phyloP scores from a whole-genome alignment of 2,113 vertebrate species.

The Phoenicopterus ruber region DNA sequence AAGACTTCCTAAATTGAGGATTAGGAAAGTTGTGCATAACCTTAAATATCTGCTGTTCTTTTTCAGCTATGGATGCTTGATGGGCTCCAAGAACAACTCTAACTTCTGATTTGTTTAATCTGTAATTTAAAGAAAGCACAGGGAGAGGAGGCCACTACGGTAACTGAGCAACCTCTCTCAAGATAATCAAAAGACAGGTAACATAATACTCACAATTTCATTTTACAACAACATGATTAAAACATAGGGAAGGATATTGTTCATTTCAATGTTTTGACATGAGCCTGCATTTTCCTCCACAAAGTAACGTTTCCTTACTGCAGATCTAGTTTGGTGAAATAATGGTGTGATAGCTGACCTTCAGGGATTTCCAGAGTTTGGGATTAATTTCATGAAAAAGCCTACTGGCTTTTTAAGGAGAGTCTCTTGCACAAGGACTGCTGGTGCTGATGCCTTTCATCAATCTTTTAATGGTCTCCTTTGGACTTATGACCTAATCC shows the following conservation, averaged over 20 bases:
- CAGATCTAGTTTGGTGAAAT: neutral
- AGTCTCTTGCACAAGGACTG: neutral
- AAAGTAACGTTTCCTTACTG: neutral
- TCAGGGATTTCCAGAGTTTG: neutral
- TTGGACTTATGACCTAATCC: neutral
- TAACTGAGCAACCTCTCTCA: neutral
- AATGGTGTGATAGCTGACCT: neutral
- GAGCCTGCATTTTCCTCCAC: neutral
- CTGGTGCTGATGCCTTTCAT: neutral
- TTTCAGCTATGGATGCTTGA: neutral
- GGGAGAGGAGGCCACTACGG: neutral
- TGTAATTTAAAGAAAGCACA: neutral
- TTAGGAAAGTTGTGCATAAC: neutral
- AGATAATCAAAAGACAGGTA: neutral
- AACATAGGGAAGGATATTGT: neutral
- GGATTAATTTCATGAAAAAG: neutral
- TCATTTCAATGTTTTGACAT: neutral
- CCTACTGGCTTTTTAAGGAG: neutral
- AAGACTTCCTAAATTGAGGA: rapidly evolving
- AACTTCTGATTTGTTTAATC: neutral
- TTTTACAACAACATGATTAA: neutral
- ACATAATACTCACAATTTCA: neutral
- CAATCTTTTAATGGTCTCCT: neutral
- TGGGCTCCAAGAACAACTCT: neutral
- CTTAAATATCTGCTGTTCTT: neutral